These are phyloP conservation scores for Cyclina sinensis DNA, from an alignment of 1,140 invertebrate species.

Conservation along the genomic window DNA sequence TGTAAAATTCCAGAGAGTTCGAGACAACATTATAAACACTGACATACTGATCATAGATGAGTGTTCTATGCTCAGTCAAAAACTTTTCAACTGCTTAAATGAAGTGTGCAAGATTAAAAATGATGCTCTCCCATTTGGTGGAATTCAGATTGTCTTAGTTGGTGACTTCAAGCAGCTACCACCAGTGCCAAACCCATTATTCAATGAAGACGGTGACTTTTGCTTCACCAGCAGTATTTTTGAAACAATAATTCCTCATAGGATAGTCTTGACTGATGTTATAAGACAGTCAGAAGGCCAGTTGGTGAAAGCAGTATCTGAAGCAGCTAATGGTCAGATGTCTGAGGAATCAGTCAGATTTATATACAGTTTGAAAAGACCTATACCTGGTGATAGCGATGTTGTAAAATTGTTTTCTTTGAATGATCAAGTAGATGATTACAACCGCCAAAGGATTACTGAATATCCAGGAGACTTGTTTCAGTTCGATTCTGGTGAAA, in stretches of 20 bases:
- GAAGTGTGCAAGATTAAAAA: neutral
- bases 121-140: neutral
- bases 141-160: conserved; percentile 9
- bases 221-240: conserved; percentile 23
- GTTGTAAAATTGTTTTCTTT: conserved; percentile 19
- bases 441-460: conserved; percentile 7
- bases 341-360: conserved; percentile 8
- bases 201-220: conserved; percentile 20
- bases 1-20: neutral
- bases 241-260: conserved; percentile 24
- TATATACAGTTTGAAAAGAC: conserved; percentile 24
- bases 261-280: neutral
- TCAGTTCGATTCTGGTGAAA: conserved; percentile 12
- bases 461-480: conserved; percentile 22
- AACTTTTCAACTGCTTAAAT: neutral
- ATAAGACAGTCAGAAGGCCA: neutral
- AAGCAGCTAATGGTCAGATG: conserved; percentile 13
- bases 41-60: conserved; percentile 31
- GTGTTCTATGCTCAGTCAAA: conserved; percentile 23
- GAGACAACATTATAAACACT: conserved; percentile 2
- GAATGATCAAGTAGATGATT: conserved; percentile 47
- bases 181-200: conserved; percentile 39
- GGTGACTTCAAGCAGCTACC: conserved; percentile 47
- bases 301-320: neutral
- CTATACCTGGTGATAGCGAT: neutral